phyloP scores from a whole-genome alignment of 1,140 invertebrate genomes.

The Theocolax elegans region DNA sequence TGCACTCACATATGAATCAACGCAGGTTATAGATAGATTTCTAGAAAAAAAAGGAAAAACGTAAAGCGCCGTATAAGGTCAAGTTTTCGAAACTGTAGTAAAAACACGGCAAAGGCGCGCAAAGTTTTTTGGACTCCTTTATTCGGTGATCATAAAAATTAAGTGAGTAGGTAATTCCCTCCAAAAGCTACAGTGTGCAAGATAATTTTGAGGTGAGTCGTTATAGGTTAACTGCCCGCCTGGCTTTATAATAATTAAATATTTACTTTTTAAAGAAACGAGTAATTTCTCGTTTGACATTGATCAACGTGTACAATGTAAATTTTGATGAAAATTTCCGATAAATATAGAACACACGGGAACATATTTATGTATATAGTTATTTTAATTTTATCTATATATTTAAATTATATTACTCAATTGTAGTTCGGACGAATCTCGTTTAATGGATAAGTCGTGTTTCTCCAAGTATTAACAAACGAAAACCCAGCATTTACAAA shows the following conservation, averaged over 20 bases:
- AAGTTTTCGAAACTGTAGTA: not conserved
- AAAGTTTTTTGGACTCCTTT: not conserved
- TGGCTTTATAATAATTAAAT: conserved; percentile 23
- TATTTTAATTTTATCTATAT: no score
- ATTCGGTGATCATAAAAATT: conserved; percentile 23
- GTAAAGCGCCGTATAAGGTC: not conserved
- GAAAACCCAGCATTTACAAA: no score
- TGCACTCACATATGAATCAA: no score
- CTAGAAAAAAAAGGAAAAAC: no score
- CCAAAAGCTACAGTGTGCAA: no score
- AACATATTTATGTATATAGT: no score
- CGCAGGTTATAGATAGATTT: no score
- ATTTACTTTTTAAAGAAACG: not conserved
- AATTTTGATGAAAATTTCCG: conserved; percentile 14
- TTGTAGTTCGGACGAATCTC: no score
- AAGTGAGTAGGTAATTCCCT: conserved; percentile 5
- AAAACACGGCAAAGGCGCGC: not conserved
- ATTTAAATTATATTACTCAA: no score
- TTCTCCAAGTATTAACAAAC: no score
- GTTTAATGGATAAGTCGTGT: no score
- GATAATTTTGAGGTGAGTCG: conserved; percentile 10
- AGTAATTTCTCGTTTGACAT: not conserved
- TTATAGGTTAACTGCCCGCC: not conserved
- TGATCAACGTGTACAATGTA: not conserved
- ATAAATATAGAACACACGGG: no score